Percentiles rank a stretch among this genome's conserved stretches.
Conservation (phyloP, 2,888 invertebrate species). For the Brenthis ino region DNA sequence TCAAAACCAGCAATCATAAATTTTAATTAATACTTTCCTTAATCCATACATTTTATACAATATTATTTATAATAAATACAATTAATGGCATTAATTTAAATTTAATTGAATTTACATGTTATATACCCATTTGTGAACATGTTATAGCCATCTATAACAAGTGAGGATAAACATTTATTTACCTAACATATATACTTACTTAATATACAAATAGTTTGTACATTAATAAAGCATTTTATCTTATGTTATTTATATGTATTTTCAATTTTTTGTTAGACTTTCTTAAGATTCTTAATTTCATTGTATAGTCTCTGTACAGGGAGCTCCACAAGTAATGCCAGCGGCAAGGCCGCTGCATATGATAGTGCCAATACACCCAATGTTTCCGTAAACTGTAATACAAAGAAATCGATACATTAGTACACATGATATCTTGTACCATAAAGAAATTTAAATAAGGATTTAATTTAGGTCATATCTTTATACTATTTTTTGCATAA, state of each 20-base stretch:
- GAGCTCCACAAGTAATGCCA: conserved; percentile 68
- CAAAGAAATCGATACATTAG: not conserved
- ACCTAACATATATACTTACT: too few species aligned
- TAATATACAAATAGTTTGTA: too few species aligned
- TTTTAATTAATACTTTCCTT: not conserved
- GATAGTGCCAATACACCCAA: conserved; percentile 70
- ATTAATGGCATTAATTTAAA: too few species aligned
- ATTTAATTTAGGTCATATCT: too few species aligned
- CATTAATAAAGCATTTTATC: not conserved
- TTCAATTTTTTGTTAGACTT: not conserved
- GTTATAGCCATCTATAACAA: too few species aligned
- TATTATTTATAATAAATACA: too few species aligned
- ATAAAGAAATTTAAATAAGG: not conserved
- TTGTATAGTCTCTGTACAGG: conserved; percentile 64
- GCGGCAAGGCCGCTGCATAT: conserved; percentile 60
- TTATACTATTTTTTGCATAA: too few species aligned
- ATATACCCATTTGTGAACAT: too few species aligned
- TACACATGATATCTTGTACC: not conserved
- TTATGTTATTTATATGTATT: not conserved
- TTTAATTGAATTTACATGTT: too few species aligned
- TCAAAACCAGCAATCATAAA: not conserved
- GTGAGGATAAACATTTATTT: too few species aligned
- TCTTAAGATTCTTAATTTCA: conserved; percentile 45
- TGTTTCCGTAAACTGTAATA: conserved; percentile 62
- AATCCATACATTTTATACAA: too few species aligned